phyloP scores from a whole-genome alignment of 2,113 vertebrate species.

The Grammomys dolichurus region DNA sequence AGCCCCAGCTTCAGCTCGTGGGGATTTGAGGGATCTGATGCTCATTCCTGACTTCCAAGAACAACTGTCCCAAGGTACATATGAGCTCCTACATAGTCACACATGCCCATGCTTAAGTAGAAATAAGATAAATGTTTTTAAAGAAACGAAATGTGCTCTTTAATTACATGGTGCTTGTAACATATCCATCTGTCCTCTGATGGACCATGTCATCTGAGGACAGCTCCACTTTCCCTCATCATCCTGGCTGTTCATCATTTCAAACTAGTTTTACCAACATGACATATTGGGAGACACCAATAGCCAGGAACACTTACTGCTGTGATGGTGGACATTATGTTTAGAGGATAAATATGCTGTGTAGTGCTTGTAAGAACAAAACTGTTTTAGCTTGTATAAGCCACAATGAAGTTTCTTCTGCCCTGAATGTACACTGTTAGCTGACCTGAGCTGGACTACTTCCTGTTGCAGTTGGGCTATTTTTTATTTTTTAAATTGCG shows the following conservation, averaged over 20 bases:
- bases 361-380: background rate
- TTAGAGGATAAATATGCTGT: background rate
- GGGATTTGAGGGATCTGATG: background rate
- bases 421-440: too few species aligned
- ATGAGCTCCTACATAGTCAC: too few species aligned
- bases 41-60: background rate
- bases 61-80: background rate
- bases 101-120: background rate
- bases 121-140: background rate
- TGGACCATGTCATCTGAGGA: background rate
- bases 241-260: background rate
- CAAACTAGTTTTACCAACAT: background rate
- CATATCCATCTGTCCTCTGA: background rate
- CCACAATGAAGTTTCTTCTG: background rate
- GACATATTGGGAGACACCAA: background rate
- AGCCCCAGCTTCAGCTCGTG: background rate
- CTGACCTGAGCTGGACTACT: too few species aligned
- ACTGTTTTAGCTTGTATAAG: background rate
- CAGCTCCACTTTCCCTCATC: background rate
- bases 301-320: background rate
- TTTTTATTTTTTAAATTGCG: too few species aligned
- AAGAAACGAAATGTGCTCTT: background rate
- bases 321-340: background rate
- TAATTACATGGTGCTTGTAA: background rate
- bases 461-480: too few species aligned